phyloP scores from a whole-genome alignment of 1,140 invertebrate species.

The Patella vulgata region DNA sequence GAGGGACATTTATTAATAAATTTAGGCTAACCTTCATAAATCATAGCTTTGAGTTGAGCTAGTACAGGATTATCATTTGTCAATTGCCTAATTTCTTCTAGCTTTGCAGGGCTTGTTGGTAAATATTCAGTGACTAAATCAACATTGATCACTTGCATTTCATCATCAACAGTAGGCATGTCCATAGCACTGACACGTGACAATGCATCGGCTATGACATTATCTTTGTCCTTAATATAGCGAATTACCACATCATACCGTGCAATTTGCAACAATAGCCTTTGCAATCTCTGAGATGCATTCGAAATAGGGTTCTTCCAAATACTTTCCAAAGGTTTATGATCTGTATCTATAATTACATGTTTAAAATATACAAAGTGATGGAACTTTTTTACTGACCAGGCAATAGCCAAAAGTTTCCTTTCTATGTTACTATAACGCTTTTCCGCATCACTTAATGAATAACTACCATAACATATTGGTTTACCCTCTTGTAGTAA shows the following conservation, averaged over 20 bases:
- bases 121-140: no score
- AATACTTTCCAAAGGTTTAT: slow-evolving; percentile 61
- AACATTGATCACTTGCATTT: no score
- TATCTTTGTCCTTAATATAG: slow-evolving; percentile 17
- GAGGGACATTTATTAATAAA: no score
- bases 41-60: no score
- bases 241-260: slow-evolving; percentile 32
- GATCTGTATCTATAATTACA: slow-evolving; percentile 53
- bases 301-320: slow-evolving; percentile 53
- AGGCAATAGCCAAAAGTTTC: slow-evolving; percentile 68
- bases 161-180: no score
- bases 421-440: slow-evolving; percentile 69
- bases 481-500: slow-evolving; percentile 66
- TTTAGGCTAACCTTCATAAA: no score
- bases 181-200: slow-evolving; percentile 21
- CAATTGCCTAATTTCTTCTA: no score
- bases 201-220: slow-evolving; percentile 35
- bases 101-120: no score
- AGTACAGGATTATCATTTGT: no score
- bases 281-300: slow-evolving; percentile 22
- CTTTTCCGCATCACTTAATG: slow-evolving; percentile 64
- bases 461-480: slow-evolving; percentile 66
- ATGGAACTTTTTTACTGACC: slow-evolving; percentile 47
- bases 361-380: slow-evolving; percentile 49
- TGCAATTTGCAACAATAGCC: slow-evolving; percentile 29